Conservation (phyloP, 2,113 vertebrate genomes). For the Leptosomus discolor region DNA sequence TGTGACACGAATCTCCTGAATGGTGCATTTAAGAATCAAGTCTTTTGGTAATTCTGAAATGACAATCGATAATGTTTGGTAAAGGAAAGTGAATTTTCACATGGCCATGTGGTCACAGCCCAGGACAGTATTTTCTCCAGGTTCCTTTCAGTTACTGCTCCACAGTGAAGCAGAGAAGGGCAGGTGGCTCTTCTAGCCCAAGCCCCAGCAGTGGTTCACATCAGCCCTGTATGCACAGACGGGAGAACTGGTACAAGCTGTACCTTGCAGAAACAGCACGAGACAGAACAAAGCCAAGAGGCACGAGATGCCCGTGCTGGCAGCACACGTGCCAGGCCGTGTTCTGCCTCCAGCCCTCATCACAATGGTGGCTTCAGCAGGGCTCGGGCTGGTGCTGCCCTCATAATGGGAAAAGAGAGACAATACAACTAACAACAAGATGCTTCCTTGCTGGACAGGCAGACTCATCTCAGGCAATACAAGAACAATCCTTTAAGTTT, state of each 20-base stretch:
- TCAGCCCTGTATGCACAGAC: accelerated
- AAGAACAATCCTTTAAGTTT: not conserved
- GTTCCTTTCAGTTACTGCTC: not conserved
- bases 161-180: not conserved
- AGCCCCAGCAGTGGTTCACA: not conserved
- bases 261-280: not conserved
- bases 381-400: not conserved
- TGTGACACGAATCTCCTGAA: not conserved
- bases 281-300: not conserved
- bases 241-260: not conserved
- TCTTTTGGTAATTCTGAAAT: not conserved
- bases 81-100: not conserved
- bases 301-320: accelerated
- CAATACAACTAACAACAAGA: not conserved
- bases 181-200: not conserved
- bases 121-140: not conserved
- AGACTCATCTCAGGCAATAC: not conserved
- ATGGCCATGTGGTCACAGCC: not conserved
- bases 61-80: not conserved
- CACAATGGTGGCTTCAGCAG: not conserved
- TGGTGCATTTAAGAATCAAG: not conserved
- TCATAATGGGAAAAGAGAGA: not conserved
- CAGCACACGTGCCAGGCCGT: not conserved
- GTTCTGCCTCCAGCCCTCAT: not conserved
- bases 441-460: not conserved